phyloP scores from a whole-genome alignment of 2,797 vertebrate genomes.

The Mus spretus region DNA sequence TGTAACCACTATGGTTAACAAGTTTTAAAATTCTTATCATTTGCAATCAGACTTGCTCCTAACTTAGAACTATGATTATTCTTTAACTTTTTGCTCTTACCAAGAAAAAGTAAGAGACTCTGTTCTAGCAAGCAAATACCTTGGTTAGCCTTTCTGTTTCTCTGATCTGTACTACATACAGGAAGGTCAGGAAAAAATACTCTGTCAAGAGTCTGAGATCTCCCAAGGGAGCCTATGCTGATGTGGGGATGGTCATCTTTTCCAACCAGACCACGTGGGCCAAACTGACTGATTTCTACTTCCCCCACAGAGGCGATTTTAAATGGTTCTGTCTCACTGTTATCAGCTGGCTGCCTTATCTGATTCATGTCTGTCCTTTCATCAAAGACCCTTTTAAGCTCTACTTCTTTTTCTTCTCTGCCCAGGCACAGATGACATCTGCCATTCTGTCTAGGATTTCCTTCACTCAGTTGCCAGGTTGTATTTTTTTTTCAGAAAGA shows the following conservation, averaged over 20 bases:
- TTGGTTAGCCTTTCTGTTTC: not conserved
- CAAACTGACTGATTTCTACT: constrained; percentile 54
- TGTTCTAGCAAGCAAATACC: not conserved
- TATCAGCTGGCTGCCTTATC: constrained; percentile 18
- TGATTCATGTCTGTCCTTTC: constrained; percentile 51
- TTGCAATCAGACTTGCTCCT: not conserved
- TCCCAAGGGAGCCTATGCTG: not conserved
- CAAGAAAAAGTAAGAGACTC: not conserved
- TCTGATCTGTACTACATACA: not conserved
- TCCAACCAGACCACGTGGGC: not conserved
- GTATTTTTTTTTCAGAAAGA: not conserved
- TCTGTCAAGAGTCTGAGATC: not conserved
- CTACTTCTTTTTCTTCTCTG: not conserved
- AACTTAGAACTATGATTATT: not conserved
- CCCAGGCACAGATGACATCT: not conserved
- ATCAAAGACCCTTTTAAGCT: not conserved
- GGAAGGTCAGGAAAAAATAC: not conserved
- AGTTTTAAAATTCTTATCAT: not conserved
- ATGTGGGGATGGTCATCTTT: not conserved
- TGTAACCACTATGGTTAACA: not conserved
- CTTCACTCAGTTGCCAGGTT: not conserved
- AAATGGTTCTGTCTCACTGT: constrained; percentile 50
- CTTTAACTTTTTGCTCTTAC: not conserved
- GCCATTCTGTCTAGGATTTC: not conserved
- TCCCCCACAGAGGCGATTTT: not conserved